Evolutionary conservation across 2,888 invertebrate genomes (phyloP).

Genomic region (Morpho achilles): DNA sequence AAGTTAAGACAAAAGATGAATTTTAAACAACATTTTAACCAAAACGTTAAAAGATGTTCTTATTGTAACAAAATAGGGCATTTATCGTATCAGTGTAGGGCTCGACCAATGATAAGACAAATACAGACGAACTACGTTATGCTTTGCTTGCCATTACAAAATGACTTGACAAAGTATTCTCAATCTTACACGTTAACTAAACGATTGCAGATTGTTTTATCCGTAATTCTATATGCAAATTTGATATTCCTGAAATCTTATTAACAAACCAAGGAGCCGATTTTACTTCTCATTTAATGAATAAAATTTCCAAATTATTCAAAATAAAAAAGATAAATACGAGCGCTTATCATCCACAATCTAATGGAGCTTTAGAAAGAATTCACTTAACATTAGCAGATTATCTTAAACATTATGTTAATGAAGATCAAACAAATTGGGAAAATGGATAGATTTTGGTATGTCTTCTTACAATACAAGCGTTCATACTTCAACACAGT

Average conservation of each 20-base stretch:
- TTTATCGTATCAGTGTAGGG: too few relatives aligned
- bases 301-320: constrained; percentile 28
- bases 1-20: too few relatives aligned
- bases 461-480: constrained; percentile 38
- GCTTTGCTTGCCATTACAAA: constrained; percentile 21
- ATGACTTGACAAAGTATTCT: constrained; percentile 35
- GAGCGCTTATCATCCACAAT: constrained; percentile 40
- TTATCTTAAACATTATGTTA: constrained; percentile 44
- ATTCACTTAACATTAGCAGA: constrained; percentile 38
- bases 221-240: constrained; percentile 30
- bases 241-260: constrained; percentile 41
- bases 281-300: constrained; percentile 40
- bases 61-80: too few relatives aligned
- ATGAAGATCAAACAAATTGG: constrained; percentile 40
- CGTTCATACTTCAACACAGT: constrained; percentile 38
- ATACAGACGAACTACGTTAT: too few relatives aligned
- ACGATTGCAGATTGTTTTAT: constrained; percentile 31
- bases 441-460: constrained; percentile 36
- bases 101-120: too few relatives aligned
- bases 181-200: constrained; percentile 33
- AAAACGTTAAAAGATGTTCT: too few relatives aligned
- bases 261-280: constrained; percentile 48
- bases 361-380: constrained; percentile 39
- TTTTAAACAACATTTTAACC: too few relatives aligned
- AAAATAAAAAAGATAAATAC: constrained; percentile 34